Percentiles rank a stretch among this genome's conserved stretches.
Conservation (phyloP, 2,888 invertebrate genomes). For the Caenorhabditis doughertyi region DNA sequence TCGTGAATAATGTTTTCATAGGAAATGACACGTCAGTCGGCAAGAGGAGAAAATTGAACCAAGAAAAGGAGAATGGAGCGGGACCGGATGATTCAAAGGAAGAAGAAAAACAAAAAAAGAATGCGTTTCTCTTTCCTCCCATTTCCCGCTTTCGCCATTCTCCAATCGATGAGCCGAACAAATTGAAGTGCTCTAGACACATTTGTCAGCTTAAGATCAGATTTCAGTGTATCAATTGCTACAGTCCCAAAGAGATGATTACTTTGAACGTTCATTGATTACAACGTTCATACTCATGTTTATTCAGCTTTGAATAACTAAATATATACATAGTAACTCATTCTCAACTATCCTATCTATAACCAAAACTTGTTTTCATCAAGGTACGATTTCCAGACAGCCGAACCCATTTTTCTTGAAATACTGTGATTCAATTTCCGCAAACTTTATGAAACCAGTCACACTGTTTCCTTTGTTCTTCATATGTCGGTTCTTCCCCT, state of each 20-base stretch:
- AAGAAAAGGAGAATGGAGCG: background rate
- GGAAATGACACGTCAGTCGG: conserved; percentile 26
- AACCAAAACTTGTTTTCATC: no score
- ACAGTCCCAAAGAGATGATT: background rate
- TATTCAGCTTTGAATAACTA: no score
- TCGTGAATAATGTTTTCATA: conserved; percentile 37
- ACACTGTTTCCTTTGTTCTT: conserved; percentile 26
- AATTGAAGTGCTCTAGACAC: conserved; percentile 19
- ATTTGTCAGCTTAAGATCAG: conserved; percentile 4
- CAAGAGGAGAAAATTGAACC: conserved; percentile 8
- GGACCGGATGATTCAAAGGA: conserved; percentile 41
- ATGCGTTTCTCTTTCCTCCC: conserved; percentile 21
- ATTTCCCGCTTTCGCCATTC: background rate
- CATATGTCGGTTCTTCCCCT: background rate
- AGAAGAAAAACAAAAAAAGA: conserved; percentile 19
- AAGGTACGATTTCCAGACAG: no score
- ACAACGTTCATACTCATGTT: no score
- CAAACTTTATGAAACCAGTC: background rate
- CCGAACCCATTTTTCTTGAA: no score
- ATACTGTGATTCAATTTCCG: background rate
- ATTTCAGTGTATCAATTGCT: background rate
- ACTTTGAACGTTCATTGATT: background rate
- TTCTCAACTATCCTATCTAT: no score
- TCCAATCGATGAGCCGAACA: conserved; percentile 36
- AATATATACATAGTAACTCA: no score